phyloP scores from a whole-genome alignment of 2,113 vertebrate genomes.

The Cochlearius cochlearius region DNA sequence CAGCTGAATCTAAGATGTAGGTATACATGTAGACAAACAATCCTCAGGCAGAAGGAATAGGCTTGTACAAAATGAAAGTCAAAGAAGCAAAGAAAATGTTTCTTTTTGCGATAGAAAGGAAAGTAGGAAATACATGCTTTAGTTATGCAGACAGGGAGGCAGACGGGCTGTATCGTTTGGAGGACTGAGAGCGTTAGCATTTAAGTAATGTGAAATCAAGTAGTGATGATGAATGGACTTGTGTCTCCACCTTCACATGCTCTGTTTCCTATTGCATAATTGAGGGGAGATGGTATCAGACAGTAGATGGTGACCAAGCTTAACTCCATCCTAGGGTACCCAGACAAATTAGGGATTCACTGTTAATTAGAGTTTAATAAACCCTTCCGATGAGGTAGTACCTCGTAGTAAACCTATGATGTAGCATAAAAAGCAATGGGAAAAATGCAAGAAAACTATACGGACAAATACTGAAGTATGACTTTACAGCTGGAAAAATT shows the following conservation, averaged over 20 bases:
- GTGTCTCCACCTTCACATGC: not conserved
- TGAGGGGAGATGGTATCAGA: not conserved
- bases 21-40: not conserved
- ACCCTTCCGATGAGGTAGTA: not conserved
- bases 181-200: not conserved
- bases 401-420: not conserved
- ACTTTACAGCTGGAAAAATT: not conserved
- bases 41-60: not conserved
- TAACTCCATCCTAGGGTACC: not conserved
- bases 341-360: not conserved
- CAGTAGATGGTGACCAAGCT: not conserved
- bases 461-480: not conserved
- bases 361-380: not conserved
- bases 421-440: not conserved
- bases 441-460: not conserved
- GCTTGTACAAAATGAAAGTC: not conserved
- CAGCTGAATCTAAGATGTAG: not conserved
- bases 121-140: not conserved
- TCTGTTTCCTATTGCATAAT: not conserved
- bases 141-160: not conserved
- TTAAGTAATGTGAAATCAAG: not conserved
- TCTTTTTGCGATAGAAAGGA: not conserved
- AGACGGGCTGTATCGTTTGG: not conserved
- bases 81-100: not conserved
- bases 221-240: not conserved